Evolutionary conservation across 1,140 invertebrate species (phyloP).

Genomic region (Melipona quadrifasciata): DNA sequence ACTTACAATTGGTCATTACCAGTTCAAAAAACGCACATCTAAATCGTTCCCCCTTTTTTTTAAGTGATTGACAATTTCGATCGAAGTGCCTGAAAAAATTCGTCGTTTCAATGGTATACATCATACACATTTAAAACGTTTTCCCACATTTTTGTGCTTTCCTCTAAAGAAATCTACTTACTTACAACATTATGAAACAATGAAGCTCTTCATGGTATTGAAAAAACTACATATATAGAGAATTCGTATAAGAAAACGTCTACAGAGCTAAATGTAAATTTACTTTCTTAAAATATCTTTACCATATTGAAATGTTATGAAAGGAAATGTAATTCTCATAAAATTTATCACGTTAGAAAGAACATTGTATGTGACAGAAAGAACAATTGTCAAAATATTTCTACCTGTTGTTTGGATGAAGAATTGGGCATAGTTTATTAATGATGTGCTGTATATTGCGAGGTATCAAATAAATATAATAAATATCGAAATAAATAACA

Average conservation of each 20-base stretch:
- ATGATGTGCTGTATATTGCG: neutral
- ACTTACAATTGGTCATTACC: neutral
- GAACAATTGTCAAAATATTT: neutral
- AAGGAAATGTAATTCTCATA: neutral
- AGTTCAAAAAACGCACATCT: constrained; percentile 6
- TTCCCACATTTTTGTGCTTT: neutral
- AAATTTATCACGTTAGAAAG: neutral
- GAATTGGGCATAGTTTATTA: neutral
- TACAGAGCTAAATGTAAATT: neutral
- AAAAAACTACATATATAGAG: neutral
- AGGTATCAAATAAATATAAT: constrained; percentile 3
- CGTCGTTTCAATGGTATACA: neutral
- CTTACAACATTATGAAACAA: neutral
- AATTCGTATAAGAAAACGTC: neutral
- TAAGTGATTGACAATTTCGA: neutral
- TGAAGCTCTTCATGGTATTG: neutral
- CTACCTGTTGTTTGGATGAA: neutral
- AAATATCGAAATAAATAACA: constrained; percentile 17
- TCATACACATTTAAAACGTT: neutral
- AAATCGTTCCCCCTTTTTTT: neutral
- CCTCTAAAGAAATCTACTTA: neutral
- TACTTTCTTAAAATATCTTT: neutral
- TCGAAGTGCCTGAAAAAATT: neutral
- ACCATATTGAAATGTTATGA: neutral
- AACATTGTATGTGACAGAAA: neutral